Evolutionary conservation across 1,140 invertebrate species (phyloP), one percentile per base, ranked within the genome.

Genomic region (Sarcophaga peregrina): DNA sequence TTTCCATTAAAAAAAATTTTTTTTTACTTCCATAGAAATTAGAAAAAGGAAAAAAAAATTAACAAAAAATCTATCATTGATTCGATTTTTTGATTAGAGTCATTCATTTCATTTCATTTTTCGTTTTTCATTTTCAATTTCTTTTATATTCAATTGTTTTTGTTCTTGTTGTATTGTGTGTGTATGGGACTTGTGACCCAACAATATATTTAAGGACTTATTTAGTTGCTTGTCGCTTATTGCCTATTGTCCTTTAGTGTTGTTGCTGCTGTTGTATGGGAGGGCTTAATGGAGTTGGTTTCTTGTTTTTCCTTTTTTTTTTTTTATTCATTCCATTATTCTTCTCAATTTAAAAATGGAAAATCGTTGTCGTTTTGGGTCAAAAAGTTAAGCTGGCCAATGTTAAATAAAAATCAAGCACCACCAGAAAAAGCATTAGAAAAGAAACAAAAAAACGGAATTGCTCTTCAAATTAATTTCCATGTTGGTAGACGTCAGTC

Each of bases 331-430:
- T 37, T 37, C 6, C n/a, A n/a, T 58, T 58, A n/a, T 58, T 58
- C 3, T n/a, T 58, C 13, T 58, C 13, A n/a, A 13, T 15, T 6
- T 58, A 13, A 58, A n/a, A 13, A 58, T 58, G 11, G 54, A 58
- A 58, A 58, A 58, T 58, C 15, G 15, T 58, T 58, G 54, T 58
- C n/a, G n/a, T 58, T 58, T 58, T 11, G 13, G 54, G 54, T 58
- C 54, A 58, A 58, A 58, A 58, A 58, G 54, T 58, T 58, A 58
- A 58, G 15, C 54, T n/a, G 54, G 4, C 54, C 54, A 58, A 58
- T 58, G 54, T 58, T 58, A 58, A 58, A 58, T n/a, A 58, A 58
- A 58, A n/a, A n/a, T n/a, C 15, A 58, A 58, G 13, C 54, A 58
- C 2, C 11, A 58, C 7, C n/a, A n/a, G 13, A 58, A 58, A 58